A percentile compares a stretch with the other conserved stretches of the same genome.
Conservation (phyloP, 1,140 invertebrate species). For the Hypothenemus hampei region DNA sequence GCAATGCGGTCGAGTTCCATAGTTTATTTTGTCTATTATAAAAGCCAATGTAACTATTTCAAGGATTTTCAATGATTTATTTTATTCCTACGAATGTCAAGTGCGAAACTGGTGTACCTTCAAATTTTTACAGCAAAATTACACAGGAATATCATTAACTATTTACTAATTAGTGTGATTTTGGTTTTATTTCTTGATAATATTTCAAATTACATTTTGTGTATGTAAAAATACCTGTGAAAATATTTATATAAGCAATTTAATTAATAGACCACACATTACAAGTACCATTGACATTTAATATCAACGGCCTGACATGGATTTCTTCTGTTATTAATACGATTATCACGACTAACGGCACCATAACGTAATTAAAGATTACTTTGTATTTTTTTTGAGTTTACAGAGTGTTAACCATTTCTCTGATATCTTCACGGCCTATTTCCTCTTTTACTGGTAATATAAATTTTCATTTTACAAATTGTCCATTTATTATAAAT, state of each 20-base stretch:
- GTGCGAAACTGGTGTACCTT: too few relatives aligned
- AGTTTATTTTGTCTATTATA: slow-evolving; percentile 8
- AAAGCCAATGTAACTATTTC: slow-evolving; percentile 1
- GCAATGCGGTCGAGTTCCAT: slow-evolving; percentile 1
- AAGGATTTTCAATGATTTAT: slow-evolving; percentile 13
- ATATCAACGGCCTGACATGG: not conserved
- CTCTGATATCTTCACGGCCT: not conserved
- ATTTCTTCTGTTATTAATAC: not conserved
- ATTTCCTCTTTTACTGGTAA: not conserved
- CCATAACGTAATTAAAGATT: not conserved
- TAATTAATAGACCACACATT: not conserved
- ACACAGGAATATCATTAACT: too few relatives aligned
- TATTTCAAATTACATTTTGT: too few relatives aligned
- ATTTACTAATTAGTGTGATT: too few relatives aligned
- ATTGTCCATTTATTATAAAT: too few relatives aligned
- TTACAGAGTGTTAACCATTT: not conserved
- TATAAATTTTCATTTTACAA: too few relatives aligned
- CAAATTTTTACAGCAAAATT: too few relatives aligned
- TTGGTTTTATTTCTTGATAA: too few relatives aligned
- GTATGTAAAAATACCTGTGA: too few relatives aligned
- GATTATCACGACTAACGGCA: not conserved
- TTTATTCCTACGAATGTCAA: slow-evolving; percentile 15
- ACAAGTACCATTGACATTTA: not conserved
- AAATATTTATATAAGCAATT: too few relatives aligned
- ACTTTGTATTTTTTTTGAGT: not conserved